Evolutionary conservation across 1,140 invertebrate species (phyloP).

Genomic region (Heliconius hermathena): DNA sequence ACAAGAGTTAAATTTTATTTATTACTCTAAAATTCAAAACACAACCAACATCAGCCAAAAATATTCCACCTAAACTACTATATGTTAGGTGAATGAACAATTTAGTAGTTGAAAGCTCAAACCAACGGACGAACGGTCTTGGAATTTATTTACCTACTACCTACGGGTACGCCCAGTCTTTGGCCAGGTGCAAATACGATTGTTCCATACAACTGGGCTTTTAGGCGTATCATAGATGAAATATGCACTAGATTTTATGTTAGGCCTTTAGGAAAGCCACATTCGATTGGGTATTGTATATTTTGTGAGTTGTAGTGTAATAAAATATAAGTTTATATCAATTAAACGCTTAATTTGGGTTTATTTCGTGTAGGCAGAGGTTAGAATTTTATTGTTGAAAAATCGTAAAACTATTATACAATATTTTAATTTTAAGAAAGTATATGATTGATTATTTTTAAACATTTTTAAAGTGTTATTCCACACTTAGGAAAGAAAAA

Average conservation of each 20-base stretch:
- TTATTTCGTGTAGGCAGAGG: no score
- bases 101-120: constrained; percentile 6
- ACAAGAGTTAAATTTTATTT: no score
- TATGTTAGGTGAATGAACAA: background rate
- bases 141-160: constrained; percentile 17
- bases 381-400: no score
- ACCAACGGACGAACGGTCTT: background rate
- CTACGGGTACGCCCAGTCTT: background rate
- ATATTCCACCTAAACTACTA: background rate
- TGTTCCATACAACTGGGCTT: constrained; percentile 4
- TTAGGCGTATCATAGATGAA: constrained; percentile 5
- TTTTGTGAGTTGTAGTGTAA: no score
- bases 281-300: background rate
- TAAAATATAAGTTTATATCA: no score
- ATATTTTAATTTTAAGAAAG: no score
- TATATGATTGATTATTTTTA: no score
- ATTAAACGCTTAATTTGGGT: no score
- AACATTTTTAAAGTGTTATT: no score
- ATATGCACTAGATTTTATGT: constrained; percentile 8
- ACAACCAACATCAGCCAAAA: background rate
- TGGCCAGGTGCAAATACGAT: constrained; percentile 7
- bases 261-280: background rate
- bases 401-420: no score
- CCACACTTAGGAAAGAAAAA: no score
- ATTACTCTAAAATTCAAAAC: no score